Percentiles rank a stretch among this genome's conserved stretches.
Conservation (phyloP, 2,113 vertebrate genomes). For the Corvus moneduloides region DNA sequence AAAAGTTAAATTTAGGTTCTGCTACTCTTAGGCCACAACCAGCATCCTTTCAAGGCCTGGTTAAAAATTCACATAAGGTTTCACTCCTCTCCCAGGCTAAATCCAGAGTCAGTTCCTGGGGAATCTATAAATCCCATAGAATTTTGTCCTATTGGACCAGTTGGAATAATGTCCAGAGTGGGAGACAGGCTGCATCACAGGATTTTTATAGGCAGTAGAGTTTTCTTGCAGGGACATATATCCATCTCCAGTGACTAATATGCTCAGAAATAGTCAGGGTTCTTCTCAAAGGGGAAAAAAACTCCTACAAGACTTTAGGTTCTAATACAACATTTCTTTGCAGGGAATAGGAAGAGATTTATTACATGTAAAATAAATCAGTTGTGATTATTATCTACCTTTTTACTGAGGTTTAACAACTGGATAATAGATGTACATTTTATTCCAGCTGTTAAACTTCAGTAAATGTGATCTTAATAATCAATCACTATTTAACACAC, state of each 20-base stretch:
- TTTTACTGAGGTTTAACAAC: conserved; percentile 41
- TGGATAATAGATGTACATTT: conserved; percentile 20
- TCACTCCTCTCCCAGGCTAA: background rate
- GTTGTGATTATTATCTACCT: background rate
- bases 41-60: background rate
- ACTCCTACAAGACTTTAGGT: background rate
- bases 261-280: background rate
- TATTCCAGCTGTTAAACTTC: conserved; percentile 30
- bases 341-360: background rate
- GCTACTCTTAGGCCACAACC: background rate
- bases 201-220: background rate
- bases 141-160: background rate
- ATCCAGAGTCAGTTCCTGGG: background rate
- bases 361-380: conserved; percentile 23
- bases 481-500: conserved; percentile 38
- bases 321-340: background rate
- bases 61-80: conserved; percentile 1
- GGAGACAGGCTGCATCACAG: background rate
- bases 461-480: conserved; percentile 31
- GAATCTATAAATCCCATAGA: background rate
- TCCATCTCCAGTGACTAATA: background rate
- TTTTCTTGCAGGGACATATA: background rate
- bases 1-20: background rate
- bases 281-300: background rate
- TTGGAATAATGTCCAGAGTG: background rate